Conservation (phyloP, 2,888 invertebrate genomes). For the Arrhopalites spinosus region DNA sequence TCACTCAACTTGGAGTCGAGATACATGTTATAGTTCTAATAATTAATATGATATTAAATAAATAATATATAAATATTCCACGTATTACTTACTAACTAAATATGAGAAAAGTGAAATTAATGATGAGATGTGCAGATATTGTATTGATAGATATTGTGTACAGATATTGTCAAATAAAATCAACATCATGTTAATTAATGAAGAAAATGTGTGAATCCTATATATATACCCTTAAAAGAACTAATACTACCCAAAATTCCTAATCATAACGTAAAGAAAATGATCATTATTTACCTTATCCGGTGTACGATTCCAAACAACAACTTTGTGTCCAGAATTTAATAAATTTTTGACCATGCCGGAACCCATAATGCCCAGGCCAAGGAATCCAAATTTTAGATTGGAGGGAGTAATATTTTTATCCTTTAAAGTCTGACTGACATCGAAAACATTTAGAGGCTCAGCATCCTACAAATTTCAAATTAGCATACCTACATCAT, state of each 20-base stretch:
- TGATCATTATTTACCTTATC: slow-evolving; percentile 74
- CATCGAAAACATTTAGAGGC: slow-evolving; percentile 75
- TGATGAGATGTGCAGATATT: too few species aligned
- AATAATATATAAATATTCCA: too few species aligned
- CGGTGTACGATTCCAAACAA: slow-evolving; percentile 91
- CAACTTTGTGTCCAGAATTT: slow-evolving; percentile 89
- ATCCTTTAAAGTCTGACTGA: slow-evolving; percentile 76
- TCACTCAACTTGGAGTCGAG: too few species aligned
- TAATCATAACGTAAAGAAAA: not conserved
- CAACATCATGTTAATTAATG: too few species aligned
- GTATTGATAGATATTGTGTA: too few species aligned
- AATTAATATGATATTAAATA: too few species aligned
- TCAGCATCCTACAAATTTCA: slow-evolving; percentile 70
- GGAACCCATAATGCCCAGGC: slow-evolving; percentile 92
- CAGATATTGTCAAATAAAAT: too few species aligned
- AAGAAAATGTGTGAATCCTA: too few species aligned
- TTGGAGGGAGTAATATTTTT: slow-evolving; percentile 85
- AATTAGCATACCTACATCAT: slow-evolving; percentile 58
- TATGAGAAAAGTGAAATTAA: too few species aligned
- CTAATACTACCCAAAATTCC: not conserved
- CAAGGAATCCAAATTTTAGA: slow-evolving; percentile 91
- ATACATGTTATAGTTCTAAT: too few species aligned
- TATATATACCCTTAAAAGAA: too few species aligned
- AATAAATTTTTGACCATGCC: slow-evolving; percentile 94
- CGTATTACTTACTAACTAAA: too few species aligned